Conservation (phyloP, 2,113 vertebrate species). For the Bos javanicus region DNA sequence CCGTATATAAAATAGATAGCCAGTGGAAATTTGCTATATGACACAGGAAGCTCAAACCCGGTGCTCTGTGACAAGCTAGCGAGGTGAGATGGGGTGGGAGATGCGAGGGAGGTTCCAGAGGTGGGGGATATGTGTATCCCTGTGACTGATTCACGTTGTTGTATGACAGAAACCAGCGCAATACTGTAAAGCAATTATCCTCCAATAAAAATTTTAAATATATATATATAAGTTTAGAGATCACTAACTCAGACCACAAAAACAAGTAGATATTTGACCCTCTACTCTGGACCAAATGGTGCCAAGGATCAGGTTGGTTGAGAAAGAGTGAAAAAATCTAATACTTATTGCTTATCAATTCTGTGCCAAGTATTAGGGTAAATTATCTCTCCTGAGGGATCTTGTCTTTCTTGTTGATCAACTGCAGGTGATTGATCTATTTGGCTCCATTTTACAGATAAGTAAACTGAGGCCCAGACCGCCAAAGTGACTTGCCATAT, state of each 20-base stretch:
- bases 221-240: not conserved
- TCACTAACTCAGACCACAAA: no score
- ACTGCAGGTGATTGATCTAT: not conserved
- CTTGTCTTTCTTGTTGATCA: not conserved
- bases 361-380: not conserved
- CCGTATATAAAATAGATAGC: not conserved
- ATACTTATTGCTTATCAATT: not conserved
- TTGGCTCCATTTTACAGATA: not conserved
- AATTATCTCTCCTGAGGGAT: not conserved
- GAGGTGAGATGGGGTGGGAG: not conserved
- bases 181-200: not conserved
- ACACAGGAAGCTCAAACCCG: not conserved
- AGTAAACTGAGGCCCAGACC: not conserved
- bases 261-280: not conserved
- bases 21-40: not conserved
- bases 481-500: not conserved
- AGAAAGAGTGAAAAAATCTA: not conserved
- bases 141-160: not conserved
- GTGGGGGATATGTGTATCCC: not conserved
- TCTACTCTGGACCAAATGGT: not conserved
- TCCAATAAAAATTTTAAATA: not conserved
- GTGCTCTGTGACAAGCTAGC: not conserved
- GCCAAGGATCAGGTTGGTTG: not conserved
- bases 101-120: not conserved
- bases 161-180: not conserved